A percentile compares a stretch with the other conserved stretches of the same genome.
Evolutionary conservation across 2,888 invertebrate species (phyloP).

Genomic region (Polydrusus pterygomalis): DNA sequence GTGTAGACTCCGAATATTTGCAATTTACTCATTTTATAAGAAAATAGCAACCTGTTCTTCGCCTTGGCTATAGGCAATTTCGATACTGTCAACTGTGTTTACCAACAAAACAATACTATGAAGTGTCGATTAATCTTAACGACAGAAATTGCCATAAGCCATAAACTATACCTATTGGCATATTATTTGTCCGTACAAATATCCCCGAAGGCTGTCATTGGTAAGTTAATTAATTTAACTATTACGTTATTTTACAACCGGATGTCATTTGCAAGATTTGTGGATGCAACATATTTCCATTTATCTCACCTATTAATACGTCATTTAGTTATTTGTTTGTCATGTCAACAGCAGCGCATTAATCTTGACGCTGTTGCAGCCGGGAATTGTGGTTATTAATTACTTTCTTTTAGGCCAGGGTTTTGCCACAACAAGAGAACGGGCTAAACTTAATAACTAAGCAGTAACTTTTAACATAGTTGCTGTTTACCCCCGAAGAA

Average conservation of each 20-base stretch:
- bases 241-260: slow-evolving; percentile 23
- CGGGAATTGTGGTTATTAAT: too few relatives aligned
- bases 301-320: slow-evolving; percentile 23
- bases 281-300: slow-evolving; percentile 16
- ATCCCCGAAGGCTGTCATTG: slow-evolving; percentile 14
- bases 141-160: slow-evolving; percentile 41
- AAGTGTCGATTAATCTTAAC: slow-evolving; percentile 35
- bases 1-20: too few relatives aligned
- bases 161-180: slow-evolving; percentile 35
- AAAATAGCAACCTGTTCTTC: too few relatives aligned
- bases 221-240: slow-evolving; percentile 33
- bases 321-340: slow-evolving; percentile 19
- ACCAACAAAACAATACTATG: slow-evolving; percentile 32
- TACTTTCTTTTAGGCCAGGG: too few relatives aligned
- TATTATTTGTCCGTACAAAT: slow-evolving; percentile 30
- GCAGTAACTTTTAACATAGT: too few relatives aligned
- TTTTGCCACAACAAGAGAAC: too few relatives aligned
- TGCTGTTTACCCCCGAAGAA: neutral
- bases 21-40: too few relatives aligned
- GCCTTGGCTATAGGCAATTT: too few relatives aligned
- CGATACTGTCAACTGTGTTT: neutral
- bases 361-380: too few relatives aligned
- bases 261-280: slow-evolving; percentile 32
- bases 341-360: slow-evolving; percentile 9
- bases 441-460: neutral